Base-by-base conservation (phyloP, 2,113 vertebrate species). In the Podarcis raffonei region DNA sequence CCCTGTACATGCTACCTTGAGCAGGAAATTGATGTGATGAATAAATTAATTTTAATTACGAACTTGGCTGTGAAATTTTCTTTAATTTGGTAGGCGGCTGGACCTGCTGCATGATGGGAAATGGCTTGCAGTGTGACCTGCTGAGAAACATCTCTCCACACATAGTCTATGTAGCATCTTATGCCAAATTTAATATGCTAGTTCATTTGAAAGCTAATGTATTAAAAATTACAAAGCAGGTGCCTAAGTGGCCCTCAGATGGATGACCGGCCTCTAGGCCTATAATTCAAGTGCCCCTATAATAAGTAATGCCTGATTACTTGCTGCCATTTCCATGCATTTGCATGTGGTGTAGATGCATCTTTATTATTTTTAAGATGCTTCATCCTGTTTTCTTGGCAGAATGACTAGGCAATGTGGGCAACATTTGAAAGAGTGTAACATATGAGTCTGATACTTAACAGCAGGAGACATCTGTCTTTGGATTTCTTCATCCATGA, bases 241-340 rank as follows among this genome's bases (percentile, higher is more conserved):
- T 89, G 91, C 89, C 65, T 22, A 65, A 87, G n/a, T 76, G 62
- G 79, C 59, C 80, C 78, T 75, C 84, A 57, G 81, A 65, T 85
- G 35, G 87, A 53, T 66, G 9, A 27, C 1, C 30, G 80, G 1
- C 0, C 37, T 74, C 75, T 77, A 62, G 42, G 78, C 11, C 25
- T 37, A 12, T 11, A 68, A 85, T 82, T 88, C 23, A 83, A 86
- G 66, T 83, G 74, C 35, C 16, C 1, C 22, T 75, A 57, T 37
- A 6, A 79, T 42, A 81, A 69, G 69, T 77, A 65, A 66, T 86
- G 22, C 27, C 62, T 68, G 13, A 65, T 76, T 87, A 27, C 22
- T 83, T 65, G n/a, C 68, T 85, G 0, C 59, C 32, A 75, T 59
- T 42, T 23, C 25, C 22, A 3, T 78, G 48, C 57, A 68, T 86